phyloP scores from a whole-genome alignment of 92 coral and sea anemone species.

The Parazoanthus darwini region DNA sequence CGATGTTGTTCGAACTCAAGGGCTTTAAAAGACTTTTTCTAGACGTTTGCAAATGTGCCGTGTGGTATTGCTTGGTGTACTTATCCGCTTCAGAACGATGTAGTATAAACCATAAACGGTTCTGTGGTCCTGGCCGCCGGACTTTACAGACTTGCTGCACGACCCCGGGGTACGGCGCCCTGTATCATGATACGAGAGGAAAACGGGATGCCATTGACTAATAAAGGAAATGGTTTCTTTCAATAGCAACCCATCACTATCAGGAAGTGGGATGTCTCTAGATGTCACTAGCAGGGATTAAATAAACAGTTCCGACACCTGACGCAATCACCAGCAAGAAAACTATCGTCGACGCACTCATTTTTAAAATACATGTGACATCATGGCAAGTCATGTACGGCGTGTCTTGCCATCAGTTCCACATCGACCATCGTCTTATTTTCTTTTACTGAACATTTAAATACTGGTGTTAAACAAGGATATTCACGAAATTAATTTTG shows the following conservation, averaged over 20 bases:
- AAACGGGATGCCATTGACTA: background rate
- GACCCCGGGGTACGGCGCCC: background rate
- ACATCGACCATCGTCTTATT: background rate
- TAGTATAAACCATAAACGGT: background rate
- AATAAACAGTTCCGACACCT: constrained; percentile 12
- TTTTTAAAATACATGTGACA: background rate
- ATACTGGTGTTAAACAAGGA: background rate
- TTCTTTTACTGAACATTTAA: background rate
- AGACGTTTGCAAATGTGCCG: too few relatives aligned
- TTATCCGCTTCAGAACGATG: background rate
- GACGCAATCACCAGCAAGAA: background rate
- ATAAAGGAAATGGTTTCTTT: constrained; percentile 49
- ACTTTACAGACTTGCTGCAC: background rate
- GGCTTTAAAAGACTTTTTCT: background rate
- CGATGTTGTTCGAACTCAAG: background rate
- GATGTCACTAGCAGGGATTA: constrained; percentile 14
- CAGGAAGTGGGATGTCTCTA: constrained; percentile 58
- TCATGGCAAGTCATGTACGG: background rate
- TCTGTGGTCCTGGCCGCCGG: background rate
- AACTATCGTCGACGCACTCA: background rate
- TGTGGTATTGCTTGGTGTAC: background rate
- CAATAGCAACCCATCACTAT: constrained; percentile 50
- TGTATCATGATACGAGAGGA: background rate
- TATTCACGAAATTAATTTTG: too few relatives aligned
- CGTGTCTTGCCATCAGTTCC: background rate